Percentiles rank a stretch among this genome's conserved stretches.
phyloP scores from a whole-genome alignment of 2,113 vertebrate species.

The Dissostichus mawsoni region DNA sequence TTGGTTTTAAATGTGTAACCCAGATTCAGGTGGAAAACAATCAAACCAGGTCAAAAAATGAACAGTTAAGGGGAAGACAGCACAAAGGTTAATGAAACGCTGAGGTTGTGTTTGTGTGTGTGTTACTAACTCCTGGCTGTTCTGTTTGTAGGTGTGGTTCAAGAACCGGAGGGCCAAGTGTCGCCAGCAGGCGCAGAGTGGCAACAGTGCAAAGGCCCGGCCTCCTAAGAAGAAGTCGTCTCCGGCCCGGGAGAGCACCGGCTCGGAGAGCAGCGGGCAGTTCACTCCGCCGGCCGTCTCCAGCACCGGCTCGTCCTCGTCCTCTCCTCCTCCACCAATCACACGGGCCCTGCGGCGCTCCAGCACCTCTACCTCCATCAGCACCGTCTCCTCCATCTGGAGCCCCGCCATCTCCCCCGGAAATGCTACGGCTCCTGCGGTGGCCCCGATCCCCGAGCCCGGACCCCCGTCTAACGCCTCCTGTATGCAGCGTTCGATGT shows the following conservation, averaged over 20 bases:
- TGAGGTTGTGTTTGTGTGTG: slow-evolving; percentile 40
- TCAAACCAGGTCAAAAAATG: no score
- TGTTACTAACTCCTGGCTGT: slow-evolving; percentile 48
- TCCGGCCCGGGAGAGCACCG: slow-evolving; percentile 95
- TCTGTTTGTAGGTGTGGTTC: slow-evolving; percentile 93
- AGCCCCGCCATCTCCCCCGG: slow-evolving; percentile 96
- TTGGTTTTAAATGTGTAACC: no score
- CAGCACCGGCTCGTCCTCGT: slow-evolving; percentile 92
- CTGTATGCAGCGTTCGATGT: slow-evolving; percentile 95
- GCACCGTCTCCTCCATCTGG: slow-evolving; percentile 95
- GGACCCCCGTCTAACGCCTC: slow-evolving; percentile 89
- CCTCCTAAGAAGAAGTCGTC: slow-evolving; percentile 97
- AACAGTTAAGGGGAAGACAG: no score
- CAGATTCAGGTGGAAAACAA: no score
- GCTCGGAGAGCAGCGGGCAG: slow-evolving; percentile 97
- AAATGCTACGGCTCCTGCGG: slow-evolving; percentile 83
- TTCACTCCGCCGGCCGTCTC: slow-evolving; percentile 95
- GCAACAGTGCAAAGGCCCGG: slow-evolving; percentile 90
- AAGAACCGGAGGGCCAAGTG: slow-evolving; percentile 92
- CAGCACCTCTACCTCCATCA: slow-evolving; percentile 89
- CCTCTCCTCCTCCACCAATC: slow-evolving; percentile 88
- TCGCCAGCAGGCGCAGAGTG: slow-evolving; percentile 95
- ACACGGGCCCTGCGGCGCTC: slow-evolving; percentile 75
- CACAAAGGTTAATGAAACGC: slow-evolving; percentile 12
- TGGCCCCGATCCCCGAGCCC: slow-evolving; percentile 87